Base-by-base conservation (phyloP, 2,888 invertebrate genomes). In the Callyntrura guangdongensis region DNA sequence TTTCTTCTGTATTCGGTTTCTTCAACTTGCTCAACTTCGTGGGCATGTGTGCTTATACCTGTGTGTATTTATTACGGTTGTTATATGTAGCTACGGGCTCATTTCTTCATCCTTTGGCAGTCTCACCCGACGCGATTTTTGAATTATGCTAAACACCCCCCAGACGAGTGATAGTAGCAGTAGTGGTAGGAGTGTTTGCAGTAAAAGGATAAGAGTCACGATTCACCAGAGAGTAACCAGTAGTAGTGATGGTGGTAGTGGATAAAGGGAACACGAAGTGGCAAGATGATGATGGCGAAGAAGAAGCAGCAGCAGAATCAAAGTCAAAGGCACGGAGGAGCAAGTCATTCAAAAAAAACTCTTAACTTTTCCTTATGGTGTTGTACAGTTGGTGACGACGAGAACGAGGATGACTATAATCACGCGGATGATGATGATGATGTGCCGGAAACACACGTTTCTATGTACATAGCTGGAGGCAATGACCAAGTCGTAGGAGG, bases 141-240 rank as follows among this genome's bases (percentile, higher is more conserved):
- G 90, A 90, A 90, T 86, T 90, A 86, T 86, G 74, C 82, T 89
- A 79, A 89, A 84, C 83, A 83, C 72, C 74, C 89, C 88, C 83
- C 82, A 56, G 61, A 89, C 72, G 84, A 84, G 72, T 47, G 49
- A 59, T 82, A 47, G 25, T 69, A 17, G 45, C 17, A 27, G 45
- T 69, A 17, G 27, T 83, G 36, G 56, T 53, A 64, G n/a, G n/a
- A n/a, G 36, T 36, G 36, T 36, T 36, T 36, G 36, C 36, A 6
- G 36, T 36, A 36, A 36, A 36, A 83, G 59, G 72, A 90, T 81
- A 81, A 90, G 86, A 86, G 90, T 90, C 90, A 90, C 72, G 89
- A 89, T 59, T 74, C 47, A 59, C 36, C 82, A 25, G 11, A 81
- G 36, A 53, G n/a, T 12, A 72, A 36, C 1, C 74, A 45, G 74